Evolutionary conservation across 2,113 vertebrate species (phyloP).

Genomic region (Ageneiosus marmoratus): DNA sequence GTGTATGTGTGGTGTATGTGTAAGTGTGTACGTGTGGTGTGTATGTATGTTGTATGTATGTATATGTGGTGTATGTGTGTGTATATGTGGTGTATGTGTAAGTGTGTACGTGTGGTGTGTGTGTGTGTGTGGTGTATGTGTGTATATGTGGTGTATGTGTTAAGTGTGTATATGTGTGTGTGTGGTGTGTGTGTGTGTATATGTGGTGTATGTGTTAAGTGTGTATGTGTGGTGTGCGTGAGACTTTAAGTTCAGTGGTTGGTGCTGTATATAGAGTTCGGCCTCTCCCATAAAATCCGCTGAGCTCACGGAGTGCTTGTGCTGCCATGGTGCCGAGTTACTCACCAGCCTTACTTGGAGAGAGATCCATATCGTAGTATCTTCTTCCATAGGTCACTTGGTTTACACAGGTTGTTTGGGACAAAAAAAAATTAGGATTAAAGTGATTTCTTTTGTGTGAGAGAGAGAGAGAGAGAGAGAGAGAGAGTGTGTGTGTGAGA

Average conservation of each 20-base stretch:
- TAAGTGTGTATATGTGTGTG: too few species aligned
- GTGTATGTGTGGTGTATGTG: too few species aligned
- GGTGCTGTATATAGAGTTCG: constrained; percentile 65
- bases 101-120: too few species aligned
- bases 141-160: too few species aligned
- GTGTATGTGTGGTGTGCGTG: too few species aligned
- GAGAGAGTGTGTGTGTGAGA: background rate
- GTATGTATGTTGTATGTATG: too few species aligned
- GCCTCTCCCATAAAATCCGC: constrained; percentile 66
- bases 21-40: too few species aligned
- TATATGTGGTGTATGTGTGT: too few species aligned
- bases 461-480: background rate
- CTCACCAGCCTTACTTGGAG: constrained; percentile 58
- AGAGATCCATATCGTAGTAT: constrained; percentile 42
- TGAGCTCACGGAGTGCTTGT: constrained; percentile 61
- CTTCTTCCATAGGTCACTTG: background rate
- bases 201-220: too few species aligned
- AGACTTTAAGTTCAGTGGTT: background rate
- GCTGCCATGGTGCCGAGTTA: constrained; percentile 60
- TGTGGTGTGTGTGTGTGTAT: too few species aligned
- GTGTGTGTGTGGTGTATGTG: too few species aligned
- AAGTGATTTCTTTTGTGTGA: background rate
- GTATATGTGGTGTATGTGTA: too few species aligned
- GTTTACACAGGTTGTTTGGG: background rate
- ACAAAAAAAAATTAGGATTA: background rate